A percentile compares a stretch with the other conserved stretches of the same genome.
Conservation (phyloP, 2,797 vertebrate genomes). For the Choloepus didactylus region DNA sequence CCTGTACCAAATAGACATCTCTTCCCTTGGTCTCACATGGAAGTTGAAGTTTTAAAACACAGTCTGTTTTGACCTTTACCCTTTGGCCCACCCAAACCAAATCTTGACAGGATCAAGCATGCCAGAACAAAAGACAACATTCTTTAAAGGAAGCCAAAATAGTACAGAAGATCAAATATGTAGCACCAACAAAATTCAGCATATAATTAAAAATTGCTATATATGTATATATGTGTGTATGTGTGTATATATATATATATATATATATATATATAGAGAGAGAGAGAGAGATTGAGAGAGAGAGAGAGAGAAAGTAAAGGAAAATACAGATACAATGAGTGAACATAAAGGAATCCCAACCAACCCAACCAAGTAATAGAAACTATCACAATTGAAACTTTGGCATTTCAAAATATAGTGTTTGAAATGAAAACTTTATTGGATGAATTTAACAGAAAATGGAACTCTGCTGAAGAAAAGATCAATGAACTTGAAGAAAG, state of each 20-base stretch:
- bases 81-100: not conserved
- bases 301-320: not conserved
- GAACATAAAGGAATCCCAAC: not conserved
- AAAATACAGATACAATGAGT: not conserved
- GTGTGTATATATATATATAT: no score
- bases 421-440: not conserved
- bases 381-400: not conserved
- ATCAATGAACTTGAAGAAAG: not conserved
- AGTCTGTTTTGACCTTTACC: no score
- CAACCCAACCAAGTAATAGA: not conserved
- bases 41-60: no score
- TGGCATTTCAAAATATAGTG: not conserved
- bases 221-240: no score
- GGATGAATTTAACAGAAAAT: not conserved
- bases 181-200: not conserved
- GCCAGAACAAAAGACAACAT: not conserved
- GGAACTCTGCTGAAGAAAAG: not conserved
- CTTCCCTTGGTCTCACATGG: no score
- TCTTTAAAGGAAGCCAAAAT: not conserved
- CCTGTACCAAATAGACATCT: no score
- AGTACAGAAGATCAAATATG: not conserved
- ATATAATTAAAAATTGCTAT: not conserved
- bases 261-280: no score
- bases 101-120: not conserved
- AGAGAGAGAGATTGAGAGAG: not conserved